These are phyloP conservation scores for Macrophya annulata DNA, from an alignment of 2,888 invertebrate species.

Conservation along the genomic window DNA sequence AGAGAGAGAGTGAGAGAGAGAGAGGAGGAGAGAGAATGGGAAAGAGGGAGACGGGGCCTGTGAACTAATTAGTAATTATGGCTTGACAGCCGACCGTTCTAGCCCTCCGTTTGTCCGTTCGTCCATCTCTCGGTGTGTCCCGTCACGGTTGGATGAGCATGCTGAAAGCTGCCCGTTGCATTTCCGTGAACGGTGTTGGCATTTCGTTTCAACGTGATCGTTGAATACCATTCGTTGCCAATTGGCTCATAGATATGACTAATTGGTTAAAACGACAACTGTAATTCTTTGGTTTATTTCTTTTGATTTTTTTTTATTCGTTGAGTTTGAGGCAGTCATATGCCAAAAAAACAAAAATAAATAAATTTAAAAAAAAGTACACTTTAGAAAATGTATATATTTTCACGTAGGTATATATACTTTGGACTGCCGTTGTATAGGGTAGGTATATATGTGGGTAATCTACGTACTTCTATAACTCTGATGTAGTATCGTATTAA, in stretches of 20 bases:
- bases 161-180: constrained; percentile 55
- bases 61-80: constrained; percentile 77
- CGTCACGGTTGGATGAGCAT: constrained; percentile 43
- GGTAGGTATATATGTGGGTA: background rate
- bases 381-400: background rate
- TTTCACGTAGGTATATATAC: too few relatives aligned
- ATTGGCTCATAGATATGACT: constrained; percentile 11
- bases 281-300: too few relatives aligned
- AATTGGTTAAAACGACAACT: constrained; percentile 18
- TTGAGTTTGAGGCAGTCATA: background rate
- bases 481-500: background rate
- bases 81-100: constrained; percentile 71
- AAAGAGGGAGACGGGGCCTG: constrained; percentile 28
- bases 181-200: constrained; percentile 51
- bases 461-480: background rate
- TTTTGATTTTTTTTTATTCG: too few relatives aligned
- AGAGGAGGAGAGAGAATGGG: background rate
- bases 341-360: too few relatives aligned
- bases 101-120: constrained; percentile 59
- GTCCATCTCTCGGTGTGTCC: constrained; percentile 50
- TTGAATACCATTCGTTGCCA: constrained; percentile 38
- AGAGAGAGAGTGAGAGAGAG: background rate
- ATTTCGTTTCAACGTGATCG: constrained; percentile 48
- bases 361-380: background rate
- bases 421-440: too few relatives aligned